Base-by-base conservation (phyloP, 2,888 invertebrate species). In the Aplocera efformata region DNA sequence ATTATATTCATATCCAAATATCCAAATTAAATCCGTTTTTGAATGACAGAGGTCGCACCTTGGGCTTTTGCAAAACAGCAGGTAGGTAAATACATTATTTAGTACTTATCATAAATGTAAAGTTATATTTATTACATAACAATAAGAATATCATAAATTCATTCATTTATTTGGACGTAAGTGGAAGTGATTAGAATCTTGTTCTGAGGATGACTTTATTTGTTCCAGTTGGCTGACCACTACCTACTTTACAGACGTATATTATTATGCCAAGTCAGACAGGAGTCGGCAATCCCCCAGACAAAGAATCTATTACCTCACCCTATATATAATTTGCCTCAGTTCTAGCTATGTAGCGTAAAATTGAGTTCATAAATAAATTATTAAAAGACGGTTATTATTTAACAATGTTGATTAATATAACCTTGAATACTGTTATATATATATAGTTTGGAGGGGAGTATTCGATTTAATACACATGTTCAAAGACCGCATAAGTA, bases 201-300 rank as follows among this genome's bases (percentile, higher is more conserved):
- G 48, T 27, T 56, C 48, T 31, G 47, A 58, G 63, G 61, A 67
- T 66, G 56, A 57, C 52, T 50, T 32, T 31, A 31, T 40, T 35
- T 52, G 74, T 74, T 70, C 67, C 72, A 64, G 61, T 56, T 61
- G 53, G 58, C 54, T 58, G 60, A 50, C 50, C 69, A 63, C 56
- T 53, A 41, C 38, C 31, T 34, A 43, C 42, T 32, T 28, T 10
- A 27, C 37, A 1, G 6, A 31, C n/a, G 10, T 21, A 7, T 22
- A n/a, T 20, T 9, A 10, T 33, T 31, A 34, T 31, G 17, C 25
- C 26, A 41, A 34, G 41, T 31, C 31, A 32, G 33, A 23, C 35
- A 32, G 27, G 31, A 31, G 30, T 42, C 35, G 31, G 31, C 27
- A 27, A 34, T 34, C 29, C 30, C 28, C 34, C 20, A 27, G 10